Evolutionary conservation across 1,140 invertebrate species (phyloP), one percentile per base, ranked within the genome.

Genomic region (Mesaphorura yosii): DNA sequence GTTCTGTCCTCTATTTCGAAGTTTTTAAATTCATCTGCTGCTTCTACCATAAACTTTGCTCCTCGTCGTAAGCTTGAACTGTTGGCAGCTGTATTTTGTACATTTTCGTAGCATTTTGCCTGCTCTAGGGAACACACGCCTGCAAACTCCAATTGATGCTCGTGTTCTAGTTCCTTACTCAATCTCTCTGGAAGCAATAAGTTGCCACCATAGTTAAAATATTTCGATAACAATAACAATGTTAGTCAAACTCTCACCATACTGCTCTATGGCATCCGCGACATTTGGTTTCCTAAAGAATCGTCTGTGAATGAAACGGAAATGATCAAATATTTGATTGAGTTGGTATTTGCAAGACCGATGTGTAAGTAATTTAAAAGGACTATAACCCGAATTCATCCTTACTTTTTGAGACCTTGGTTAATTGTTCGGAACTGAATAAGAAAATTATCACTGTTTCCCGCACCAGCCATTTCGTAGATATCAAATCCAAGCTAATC

Each of bases 261-360:
- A 77, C 64, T 76, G 73, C 45, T 83, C 79, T 45, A 76, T 77
- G 14, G 80, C 79, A 72, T 84, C 82, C 12, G 79, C 75, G 37
- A 83, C 75, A 69, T 84, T 86, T 14, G 83, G 81, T 69, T 84
- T 84, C 29, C 80, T 73, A 62, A 84, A 72, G 68, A 86, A 84
- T 51, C 81, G 71, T 66, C 82, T 84, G 66, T 39, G 75, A 58
- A 59, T 48, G 59, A 62, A 53, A 52, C 48, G 42, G 44, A 44
- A 31, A 31, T 10, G 37, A 34, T 34, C 12, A 22, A 27, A 26
- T 25, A 7, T 7, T 5, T 46, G 23, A 42, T 42, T 12, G 12
- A 12, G 17, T 37, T 37, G 17, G 34, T 37, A 37, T 12, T 12
- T 37, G 17, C 17, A 37, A 12, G 34, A 37, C 12, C 17, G 17